Base-by-base conservation (phyloP, 2,113 vertebrate species). In the Dermatemys mawii region DNA sequence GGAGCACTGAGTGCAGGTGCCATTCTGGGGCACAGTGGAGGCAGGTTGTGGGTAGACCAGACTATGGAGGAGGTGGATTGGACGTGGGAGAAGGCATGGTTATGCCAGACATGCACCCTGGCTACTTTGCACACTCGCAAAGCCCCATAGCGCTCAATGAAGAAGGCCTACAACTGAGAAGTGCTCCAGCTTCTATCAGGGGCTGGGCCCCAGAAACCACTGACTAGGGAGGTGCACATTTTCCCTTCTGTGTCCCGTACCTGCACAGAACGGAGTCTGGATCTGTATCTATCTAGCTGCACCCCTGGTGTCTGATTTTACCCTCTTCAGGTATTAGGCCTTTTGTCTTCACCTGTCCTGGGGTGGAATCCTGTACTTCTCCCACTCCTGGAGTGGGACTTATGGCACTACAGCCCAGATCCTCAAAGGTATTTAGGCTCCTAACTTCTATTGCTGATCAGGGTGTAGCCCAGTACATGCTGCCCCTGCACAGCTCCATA, bases 21-120 rank as follows among this genome's bases (percentile, higher is more conserved):
- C n/a, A 55, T n/a, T 80, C 12, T n/a, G 81, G 49, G 41, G 50
- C 1, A 4, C 0, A 0, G 7, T 38, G 0, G 0, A 90, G 13
- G 13, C 75, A 73, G 22, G 38, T 10, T 70, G 80, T 35, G 38
- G 13, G 21, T n/a, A 10, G 21, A 24, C 2, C 0, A 0, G 73
- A 44, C 82, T 24, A 3, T 3, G 32, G 6, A 21, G 26, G 4
- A 67, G 78, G 32, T 21, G 53, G 29, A 8, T 0, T 0, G 22
- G 55, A 41, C 3, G 1, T 41, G 63, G 94, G 86, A 76, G 75
- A 70, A 67, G 8, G 6, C 11, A 2, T 70, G 21, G 4, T 22
- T 82, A 5, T 11, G 3, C 24, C 3, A 14, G 83, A 2, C 63
- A 73, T 78, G 26, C 22, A 17, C 32, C 22, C 55, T 60, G 38